A percentile compares a stretch with the other conserved stretches of the same genome.
Conservation (phyloP, 2,113 vertebrate species). For the Setophaga coronata region DNA sequence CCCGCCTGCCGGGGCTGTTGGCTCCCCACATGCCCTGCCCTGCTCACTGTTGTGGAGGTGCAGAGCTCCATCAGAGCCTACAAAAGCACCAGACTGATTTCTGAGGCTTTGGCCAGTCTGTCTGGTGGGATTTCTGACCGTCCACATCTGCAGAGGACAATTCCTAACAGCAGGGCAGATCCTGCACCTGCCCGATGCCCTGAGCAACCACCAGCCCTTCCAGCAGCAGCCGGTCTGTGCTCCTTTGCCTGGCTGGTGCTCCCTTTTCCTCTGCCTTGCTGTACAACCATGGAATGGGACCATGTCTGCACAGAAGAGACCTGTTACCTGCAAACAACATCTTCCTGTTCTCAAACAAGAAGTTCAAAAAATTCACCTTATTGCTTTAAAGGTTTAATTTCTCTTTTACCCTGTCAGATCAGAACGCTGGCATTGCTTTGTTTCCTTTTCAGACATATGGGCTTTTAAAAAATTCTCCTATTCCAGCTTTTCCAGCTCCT, state of each 20-base stretch:
- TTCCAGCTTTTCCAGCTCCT: not conserved
- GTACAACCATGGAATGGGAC: rapidly evolving
- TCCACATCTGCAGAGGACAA: not conserved
- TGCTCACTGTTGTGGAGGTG: not conserved
- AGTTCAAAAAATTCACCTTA: not conserved
- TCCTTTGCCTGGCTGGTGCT: not conserved
- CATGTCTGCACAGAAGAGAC: not conserved
- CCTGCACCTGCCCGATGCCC: rapidly evolving
- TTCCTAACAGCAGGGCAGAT: not conserved
- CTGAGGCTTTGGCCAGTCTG: not conserved
- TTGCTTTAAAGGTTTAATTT: not conserved
- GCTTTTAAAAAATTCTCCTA: not conserved
- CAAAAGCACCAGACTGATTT: not conserved
- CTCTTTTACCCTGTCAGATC: rapidly evolving
- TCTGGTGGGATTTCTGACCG: not conserved
- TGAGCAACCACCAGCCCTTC: not conserved
- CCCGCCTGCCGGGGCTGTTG: not conserved
- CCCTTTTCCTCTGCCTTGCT: not conserved
- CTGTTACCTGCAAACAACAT: not conserved
- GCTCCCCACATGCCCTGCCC: not conserved
- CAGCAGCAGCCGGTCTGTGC: not conserved
- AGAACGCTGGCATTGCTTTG: rapidly evolving
- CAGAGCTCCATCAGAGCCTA: not conserved
- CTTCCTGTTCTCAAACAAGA: not conserved
- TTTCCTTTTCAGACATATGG: not conserved